These are phyloP conservation scores for Drosophila prolongata DNA, from an alignment of 2,888 invertebrate genomes.

Conservation along the genomic window DNA sequence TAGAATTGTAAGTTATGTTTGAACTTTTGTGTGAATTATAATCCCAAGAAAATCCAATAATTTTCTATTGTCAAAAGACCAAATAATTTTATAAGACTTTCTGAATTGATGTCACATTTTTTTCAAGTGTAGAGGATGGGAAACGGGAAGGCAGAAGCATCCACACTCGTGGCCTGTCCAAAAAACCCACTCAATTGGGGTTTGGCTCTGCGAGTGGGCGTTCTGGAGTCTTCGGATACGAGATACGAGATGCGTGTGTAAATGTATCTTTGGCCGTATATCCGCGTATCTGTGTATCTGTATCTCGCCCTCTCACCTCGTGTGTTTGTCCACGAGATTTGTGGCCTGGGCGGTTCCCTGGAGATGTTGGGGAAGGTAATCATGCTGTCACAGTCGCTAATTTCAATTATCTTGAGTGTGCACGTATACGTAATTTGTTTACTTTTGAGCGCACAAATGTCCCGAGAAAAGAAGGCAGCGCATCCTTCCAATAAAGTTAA, in stretches of 20 bases:
- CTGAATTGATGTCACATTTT: neutral
- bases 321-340: conserved; percentile 53
- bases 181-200: conserved; percentile 73
- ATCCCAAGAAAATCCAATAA: too few relatives aligned
- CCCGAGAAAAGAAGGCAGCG: conserved; percentile 8
- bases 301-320: conserved; percentile 10
- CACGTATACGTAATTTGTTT: conserved; percentile 75
- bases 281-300: conserved; percentile 7
- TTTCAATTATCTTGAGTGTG: conserved; percentile 76
- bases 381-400: conserved; percentile 76
- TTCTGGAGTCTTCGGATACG: conserved; percentile 23
- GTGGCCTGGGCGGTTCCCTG: conserved; percentile 50
- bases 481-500: conserved; percentile 44
- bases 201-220: conserved; percentile 69
- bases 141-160: conserved; percentile 30
- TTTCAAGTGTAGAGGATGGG: conserved; percentile 7
- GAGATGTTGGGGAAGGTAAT: conserved; percentile 67
- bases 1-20: too few relatives aligned
- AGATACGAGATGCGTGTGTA: conserved; percentile 47
- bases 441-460: conserved; percentile 50
- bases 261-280: conserved; percentile 20
- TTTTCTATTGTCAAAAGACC: too few relatives aligned
- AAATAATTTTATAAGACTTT: too few relatives aligned
- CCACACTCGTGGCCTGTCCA: conserved; percentile 58
- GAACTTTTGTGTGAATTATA: too few relatives aligned